Evolutionary conservation across 1,140 invertebrate species (phyloP), one percentile per base, ranked within the genome.

Genomic region (Papilio xuthus): DNA sequence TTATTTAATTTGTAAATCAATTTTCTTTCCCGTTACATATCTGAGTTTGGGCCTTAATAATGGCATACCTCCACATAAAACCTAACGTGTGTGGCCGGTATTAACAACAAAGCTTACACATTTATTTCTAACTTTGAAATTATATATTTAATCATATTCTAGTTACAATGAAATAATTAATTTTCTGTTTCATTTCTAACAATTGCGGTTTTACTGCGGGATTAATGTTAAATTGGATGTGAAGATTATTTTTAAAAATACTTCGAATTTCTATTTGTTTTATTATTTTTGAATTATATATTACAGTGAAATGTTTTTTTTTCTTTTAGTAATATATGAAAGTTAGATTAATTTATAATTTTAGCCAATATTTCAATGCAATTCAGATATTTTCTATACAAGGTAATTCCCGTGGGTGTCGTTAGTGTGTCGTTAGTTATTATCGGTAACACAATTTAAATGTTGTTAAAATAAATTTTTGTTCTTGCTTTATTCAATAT

Each of bases 131-230:
- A 63, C 23, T 63, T 26, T 63, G 60, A 28, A 63, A 63, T 26
- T 60, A 60, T 20, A 20, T 60, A 23, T 23, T 60, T 60, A 60
- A 60, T 60, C 23, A 60, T 60, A 53, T 53, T 12, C n/a, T 53
- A 60, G 50, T 53, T 53, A 53, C 18, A 53, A 53, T n/a, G 50
- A 53, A 53, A 53, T 53, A 53, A 53, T 18, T n/a, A 53, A n/a
- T 53, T 53, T 53, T 53, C 50, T 53, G 50, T 53, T 53, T 53
- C 18, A 53, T 20, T 53, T 53, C 18, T 53, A 53, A 53, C 50
- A 53, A 53, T 18, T 10, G 42, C 12, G 42, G 42, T 44, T 44
- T 44, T 44, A 44, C 0, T 44, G 32, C 7, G 4, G 32, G 32
- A 37, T 37, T 37, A 37, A 6, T 37, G 7, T 37, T 37, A 37